Conservation (phyloP, 2,113 vertebrate genomes). For the Eonycteris spelaea region DNA sequence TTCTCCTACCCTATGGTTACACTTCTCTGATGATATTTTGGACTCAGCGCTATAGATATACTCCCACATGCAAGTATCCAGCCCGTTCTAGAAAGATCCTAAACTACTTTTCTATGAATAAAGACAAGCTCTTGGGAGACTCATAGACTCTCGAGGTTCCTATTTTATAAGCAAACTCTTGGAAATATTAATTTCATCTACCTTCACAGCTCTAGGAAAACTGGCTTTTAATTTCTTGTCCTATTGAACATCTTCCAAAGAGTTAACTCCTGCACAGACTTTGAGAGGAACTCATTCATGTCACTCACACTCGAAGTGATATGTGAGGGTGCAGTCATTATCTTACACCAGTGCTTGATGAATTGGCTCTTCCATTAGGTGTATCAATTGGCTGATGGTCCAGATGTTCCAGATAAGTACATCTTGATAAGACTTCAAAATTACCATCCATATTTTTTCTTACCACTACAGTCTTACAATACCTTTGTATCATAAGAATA, state of each 20-base stretch:
- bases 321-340: too few relatives aligned
- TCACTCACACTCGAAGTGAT: not conserved
- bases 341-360: not conserved
- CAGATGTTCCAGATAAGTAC: not conserved
- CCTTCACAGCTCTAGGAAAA: not conserved
- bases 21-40: not conserved
- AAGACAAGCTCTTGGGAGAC: not conserved
- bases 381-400: too few relatives aligned
- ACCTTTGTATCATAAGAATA: not conserved
- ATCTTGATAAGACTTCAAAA: not conserved
- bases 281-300: not conserved
- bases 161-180: not conserved
- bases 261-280: not conserved
- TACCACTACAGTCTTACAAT: not conserved
- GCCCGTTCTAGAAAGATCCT: not conserved
- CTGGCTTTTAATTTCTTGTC: not conserved
- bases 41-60: fast-evolving
- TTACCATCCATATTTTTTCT: not conserved
- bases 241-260: not conserved
- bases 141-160: not conserved
- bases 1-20: not conserved
- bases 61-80: not conserved
- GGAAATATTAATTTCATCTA: not conserved
- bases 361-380: not conserved
- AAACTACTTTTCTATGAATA: not conserved